Base-by-base conservation (phyloP, 1,140 invertebrate species). In the Coboldia fuscipes region DNA sequence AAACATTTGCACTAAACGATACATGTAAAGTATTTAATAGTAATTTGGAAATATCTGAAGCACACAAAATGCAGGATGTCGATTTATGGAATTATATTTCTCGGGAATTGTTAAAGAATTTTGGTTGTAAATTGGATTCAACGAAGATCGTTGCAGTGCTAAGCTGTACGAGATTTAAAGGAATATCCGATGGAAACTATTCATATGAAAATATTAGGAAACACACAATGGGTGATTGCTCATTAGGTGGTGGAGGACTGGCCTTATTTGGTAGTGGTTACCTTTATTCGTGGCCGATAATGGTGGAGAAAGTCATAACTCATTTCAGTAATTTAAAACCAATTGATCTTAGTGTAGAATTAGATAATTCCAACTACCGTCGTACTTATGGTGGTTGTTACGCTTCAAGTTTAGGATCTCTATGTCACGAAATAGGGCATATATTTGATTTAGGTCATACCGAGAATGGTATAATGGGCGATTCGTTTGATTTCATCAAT, bases 401-500 rank as follows among this genome's bases (percentile, higher is more conserved):
- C 60, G 78, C 85, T 3, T 92, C 88, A 9, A 86, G 82, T 13
- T 56, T 97, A 20, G 90, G 90, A 4, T 82, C 88, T n/a, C 75
- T 85, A 6, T 71, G 89, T 19, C 90, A 97, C 58, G 90, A 96
- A 62, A 55, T 97, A 28, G 86, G 85, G 10, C 90, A 96, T 51
- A 88, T 82, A 2, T 90, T 96, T 54, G 85, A 94, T 58, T 65
- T 96, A 22, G 88, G 84, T 1, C 89, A 97, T 52, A 82, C 84
- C 1, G 64, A 70, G 41, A 68, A 77, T 41, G 89, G 90, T 6
- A 83, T 97, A 30, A 96, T 97, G 90, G 82, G 83, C 12, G 66
- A 83, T 45, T 88, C 86, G 12, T 93, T 94, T 56, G 85, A 93
- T 56, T 78, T 89, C 47, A 71, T 79, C 29, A 75, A 74, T 60